Percentiles rank a stretch among this genome's conserved stretches.
Conservation (phyloP, 2,888 invertebrate species). For the Platycnemis pennipes region DNA sequence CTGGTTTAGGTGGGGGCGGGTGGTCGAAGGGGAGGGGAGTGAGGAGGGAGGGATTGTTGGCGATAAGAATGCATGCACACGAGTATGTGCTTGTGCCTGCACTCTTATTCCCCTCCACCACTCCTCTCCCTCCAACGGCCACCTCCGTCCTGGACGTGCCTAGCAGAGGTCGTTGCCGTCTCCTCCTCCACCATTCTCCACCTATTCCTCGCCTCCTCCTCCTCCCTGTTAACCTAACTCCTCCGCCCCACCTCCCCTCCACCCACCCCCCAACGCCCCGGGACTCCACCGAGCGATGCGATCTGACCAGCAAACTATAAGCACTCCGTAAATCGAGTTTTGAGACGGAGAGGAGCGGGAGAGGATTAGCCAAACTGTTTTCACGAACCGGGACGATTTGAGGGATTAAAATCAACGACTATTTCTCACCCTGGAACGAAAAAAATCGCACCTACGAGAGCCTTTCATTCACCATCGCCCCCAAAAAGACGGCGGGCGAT, state of each 20-base stretch:
- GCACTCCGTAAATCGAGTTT: neutral
- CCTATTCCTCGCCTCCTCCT: neutral
- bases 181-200: neutral
- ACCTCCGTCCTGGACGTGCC: conserved; percentile 31
- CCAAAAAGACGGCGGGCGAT: neutral
- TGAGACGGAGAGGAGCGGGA: neutral
- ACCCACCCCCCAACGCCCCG: neutral
- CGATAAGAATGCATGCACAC: neutral
- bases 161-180: conserved; percentile 48
- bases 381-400: neutral
- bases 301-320: conserved; percentile 11
- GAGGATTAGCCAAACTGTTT: neutral
- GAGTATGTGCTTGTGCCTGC: neutral
- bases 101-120: neutral
- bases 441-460: neutral
- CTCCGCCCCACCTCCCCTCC: neutral
- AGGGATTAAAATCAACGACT: neutral
- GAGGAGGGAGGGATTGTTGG: neutral
- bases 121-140: neutral
- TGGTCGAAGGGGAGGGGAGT: neutral
- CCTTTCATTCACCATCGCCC: neutral
- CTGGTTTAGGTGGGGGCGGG: neutral
- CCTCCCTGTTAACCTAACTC: neutral
- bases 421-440: neutral
- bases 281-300: neutral